Conservation (phyloP, 53 echinoderm and acorn worm genomes). For the Mesocentrotus franciscanus region DNA sequence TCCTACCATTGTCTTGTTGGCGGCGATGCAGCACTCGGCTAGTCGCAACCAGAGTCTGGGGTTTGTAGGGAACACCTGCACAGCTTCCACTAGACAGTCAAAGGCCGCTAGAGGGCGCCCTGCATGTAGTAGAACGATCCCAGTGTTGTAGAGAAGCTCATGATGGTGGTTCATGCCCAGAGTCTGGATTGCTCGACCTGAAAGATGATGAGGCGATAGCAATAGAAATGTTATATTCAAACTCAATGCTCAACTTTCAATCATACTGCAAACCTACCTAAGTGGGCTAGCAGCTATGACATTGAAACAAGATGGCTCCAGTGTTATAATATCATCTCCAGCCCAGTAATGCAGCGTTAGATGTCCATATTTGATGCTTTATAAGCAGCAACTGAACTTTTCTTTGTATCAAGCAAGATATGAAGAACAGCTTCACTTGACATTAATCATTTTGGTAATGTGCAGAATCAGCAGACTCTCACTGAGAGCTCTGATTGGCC, state of each 20-base stretch:
- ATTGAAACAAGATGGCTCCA: neutral
- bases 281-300: neutral
- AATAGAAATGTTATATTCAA: neutral
- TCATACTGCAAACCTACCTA: neutral
- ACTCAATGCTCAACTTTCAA: neutral
- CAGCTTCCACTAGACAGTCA: constrained; percentile 96
- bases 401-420: too few species aligned
- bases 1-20: constrained; percentile 72
- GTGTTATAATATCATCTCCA: too few species aligned
- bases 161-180: constrained; percentile 89
- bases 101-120: constrained; percentile 94
- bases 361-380: too few species aligned
- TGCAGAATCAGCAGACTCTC: too few species aligned
- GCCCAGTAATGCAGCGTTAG: too few species aligned
- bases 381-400: too few species aligned
- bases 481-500: too few species aligned
- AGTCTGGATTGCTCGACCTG: constrained; percentile 88
- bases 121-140: constrained; percentile 93
- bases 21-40: constrained; percentile 98
- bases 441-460: too few species aligned
- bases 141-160: constrained; percentile 95
- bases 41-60: constrained; percentile 94
- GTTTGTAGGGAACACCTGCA: constrained; percentile 96
- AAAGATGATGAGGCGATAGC: neutral
- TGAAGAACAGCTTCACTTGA: too few species aligned